Base-by-base conservation (phyloP, 2,888 invertebrate species). In the Acrocyrtus sp. region DNA sequence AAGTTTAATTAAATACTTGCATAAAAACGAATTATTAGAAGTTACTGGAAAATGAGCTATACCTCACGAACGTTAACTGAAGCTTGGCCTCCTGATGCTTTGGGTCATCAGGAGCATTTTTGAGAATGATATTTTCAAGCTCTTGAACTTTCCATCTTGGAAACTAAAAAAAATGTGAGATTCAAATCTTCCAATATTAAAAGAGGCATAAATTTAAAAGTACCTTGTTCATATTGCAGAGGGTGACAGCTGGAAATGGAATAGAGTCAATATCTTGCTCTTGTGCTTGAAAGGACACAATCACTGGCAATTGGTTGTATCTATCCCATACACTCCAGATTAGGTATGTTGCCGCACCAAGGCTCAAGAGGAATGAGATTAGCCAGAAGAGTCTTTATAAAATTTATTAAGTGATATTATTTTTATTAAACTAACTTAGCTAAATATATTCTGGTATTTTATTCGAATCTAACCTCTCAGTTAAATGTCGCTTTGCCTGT, bases 401-500 rank as follows among this genome's bases (percentile, higher is more conserved):
- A 48, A n/a, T n/a, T n/a, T n/a, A n/a, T n/a, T n/a, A n/a, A n/a
- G n/a, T n/a, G n/a, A n/a, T n/a, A n/a, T n/a, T n/a, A n/a, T n/a
- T 10, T 39, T 6, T 10, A 12, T 10, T 10, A 39, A 39, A 39
- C 39, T 39, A 39, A 10, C 39, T 10, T 12, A 6, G 12, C 12
- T 10, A 39, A 39, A 39, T 6, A 39, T 10, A 6, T 39, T 39
- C 8, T 10, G 6, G 6, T 10, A 39, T 39, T 8, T 21, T 15
- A 48, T 22, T 21, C 17, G 8, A n/a, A n/a, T n/a, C n/a, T 61
- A 29, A 75, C 76, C 76, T 69, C 57, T 76, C 76, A 8, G 57
- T 39, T 19, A 69, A 45, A 48, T 76, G 73, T 2, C 57, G 39
- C 47, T 45, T 56, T 15, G 54, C 51, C 17, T 68, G 61, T 1